phyloP scores from a whole-genome alignment of 2,797 vertebrate genomes.

The Trematomus bernacchii region DNA sequence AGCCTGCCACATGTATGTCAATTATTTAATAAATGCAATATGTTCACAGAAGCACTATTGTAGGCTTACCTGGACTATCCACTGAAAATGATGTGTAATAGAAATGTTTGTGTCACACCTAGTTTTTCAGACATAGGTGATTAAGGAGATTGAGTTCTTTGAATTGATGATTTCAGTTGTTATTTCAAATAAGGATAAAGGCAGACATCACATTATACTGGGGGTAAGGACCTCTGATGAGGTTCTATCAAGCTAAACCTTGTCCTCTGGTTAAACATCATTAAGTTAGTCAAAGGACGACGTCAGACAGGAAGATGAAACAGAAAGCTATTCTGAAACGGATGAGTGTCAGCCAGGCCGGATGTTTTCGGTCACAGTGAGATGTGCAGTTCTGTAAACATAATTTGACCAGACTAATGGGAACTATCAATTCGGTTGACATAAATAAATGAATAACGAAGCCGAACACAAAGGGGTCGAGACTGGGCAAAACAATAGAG shows the following conservation, averaged over 20 bases:
- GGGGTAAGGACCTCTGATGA: slow-evolving; percentile 35
- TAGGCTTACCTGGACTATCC: slow-evolving; percentile 13
- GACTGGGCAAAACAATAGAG: not conserved
- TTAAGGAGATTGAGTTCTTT: slow-evolving; percentile 6
- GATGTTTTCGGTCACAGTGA: slow-evolving; percentile 37
- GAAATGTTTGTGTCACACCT: not conserved
- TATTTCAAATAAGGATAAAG: slow-evolving; percentile 39
- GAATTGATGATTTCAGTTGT: slow-evolving; percentile 45
- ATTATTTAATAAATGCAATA: slow-evolving; percentile 44
- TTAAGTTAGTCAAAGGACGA: slow-evolving; percentile 13
- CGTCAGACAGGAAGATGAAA: slow-evolving; percentile 24
- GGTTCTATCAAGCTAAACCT: slow-evolving; percentile 19
- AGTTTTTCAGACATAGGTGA: slow-evolving; percentile 20
- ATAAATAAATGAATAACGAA: slow-evolving; percentile 38
- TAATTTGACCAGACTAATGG: slow-evolving; percentile 40
- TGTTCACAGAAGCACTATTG: slow-evolving; percentile 9
- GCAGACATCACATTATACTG: slow-evolving; percentile 42
- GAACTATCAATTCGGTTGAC: slow-evolving; percentile 40
- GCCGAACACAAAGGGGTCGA: slow-evolving; percentile 20
- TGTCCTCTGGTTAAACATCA: slow-evolving; percentile 35
- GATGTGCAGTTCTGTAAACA: slow-evolving; percentile 13
- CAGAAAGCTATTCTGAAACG: slow-evolving; percentile 18
- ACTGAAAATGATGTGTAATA: slow-evolving; percentile 24
- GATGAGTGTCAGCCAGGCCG: slow-evolving; percentile 13
- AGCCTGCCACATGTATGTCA: slow-evolving; percentile 56